Conservation (phyloP, 2,888 invertebrate species). For the Phalera bucephala region DNA sequence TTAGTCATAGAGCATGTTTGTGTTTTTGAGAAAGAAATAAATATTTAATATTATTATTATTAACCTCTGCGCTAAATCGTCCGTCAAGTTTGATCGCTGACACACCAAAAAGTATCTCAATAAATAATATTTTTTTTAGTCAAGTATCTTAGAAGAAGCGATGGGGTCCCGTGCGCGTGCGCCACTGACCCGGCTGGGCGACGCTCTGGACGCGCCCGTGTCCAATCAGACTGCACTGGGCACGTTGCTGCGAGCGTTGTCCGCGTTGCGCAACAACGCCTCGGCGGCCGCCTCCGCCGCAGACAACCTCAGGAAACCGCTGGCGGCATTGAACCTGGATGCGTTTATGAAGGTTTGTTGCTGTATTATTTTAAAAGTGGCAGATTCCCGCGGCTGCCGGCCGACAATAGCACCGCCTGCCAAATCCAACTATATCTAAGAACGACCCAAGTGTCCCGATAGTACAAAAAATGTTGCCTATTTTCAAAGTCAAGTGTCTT, state of each 20-base stretch:
- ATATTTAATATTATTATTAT: too few species aligned
- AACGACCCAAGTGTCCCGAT: too few species aligned
- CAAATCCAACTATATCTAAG: too few species aligned
- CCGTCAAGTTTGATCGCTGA: too few species aligned
- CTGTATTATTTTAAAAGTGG: too few species aligned
- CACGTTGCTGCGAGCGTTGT: slow-evolving; percentile 86
- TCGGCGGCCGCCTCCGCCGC: slow-evolving; percentile 89
- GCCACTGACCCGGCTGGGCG: slow-evolving; percentile 87
- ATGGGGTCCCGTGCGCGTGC: slow-evolving; percentile 87
- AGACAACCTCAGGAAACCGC: slow-evolving; percentile 88
- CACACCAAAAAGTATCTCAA: too few species aligned
- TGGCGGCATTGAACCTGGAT: slow-evolving; percentile 88
- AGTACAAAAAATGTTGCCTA: too few species aligned
- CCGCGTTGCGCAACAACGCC: slow-evolving; percentile 88
- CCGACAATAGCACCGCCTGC: too few species aligned
- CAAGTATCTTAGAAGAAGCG: slow-evolving; percentile 89
- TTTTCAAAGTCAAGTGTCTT: slow-evolving; percentile 87
- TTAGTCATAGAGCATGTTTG: too few species aligned
- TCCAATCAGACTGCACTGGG: slow-evolving; percentile 90
- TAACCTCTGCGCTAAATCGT: too few species aligned
- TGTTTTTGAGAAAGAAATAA: too few species aligned
- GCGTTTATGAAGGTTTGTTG: slow-evolving; percentile 70
- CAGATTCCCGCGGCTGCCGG: too few species aligned
- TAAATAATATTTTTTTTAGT: slow-evolving; percentile 74
- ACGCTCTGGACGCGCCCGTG: slow-evolving; percentile 90